A percentile compares a stretch with the other conserved stretches of the same genome.
These are phyloP conservation scores for Fulica atra DNA, from an alignment of 2,113 vertebrate genomes.

Conservation along the genomic window DNA sequence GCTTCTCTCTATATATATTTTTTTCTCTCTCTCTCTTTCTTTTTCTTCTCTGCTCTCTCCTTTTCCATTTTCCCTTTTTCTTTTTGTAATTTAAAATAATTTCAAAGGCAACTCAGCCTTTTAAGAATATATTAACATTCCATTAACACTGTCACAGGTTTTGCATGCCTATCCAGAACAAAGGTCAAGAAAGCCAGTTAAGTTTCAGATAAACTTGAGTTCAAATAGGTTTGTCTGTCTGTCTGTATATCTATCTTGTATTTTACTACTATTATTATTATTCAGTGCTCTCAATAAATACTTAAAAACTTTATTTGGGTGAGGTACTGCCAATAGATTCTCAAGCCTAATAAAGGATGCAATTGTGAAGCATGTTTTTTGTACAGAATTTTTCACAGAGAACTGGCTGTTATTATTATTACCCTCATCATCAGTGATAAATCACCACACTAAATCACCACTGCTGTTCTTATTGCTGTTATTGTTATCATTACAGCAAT, in stretches of 20 bases:
- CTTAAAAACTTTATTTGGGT: background rate
- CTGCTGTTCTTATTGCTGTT: background rate
- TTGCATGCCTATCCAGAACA: constrained; percentile 26
- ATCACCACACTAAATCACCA: constrained; percentile 21
- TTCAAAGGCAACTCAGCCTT: constrained; percentile 54
- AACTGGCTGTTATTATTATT: constrained; percentile 21
- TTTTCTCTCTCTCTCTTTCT: background rate
- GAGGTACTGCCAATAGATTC: constrained; percentile 22
- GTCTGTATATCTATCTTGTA: no score
- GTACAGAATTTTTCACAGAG: background rate
- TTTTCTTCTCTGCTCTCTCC: background rate
- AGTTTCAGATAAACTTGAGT: constrained; percentile 45
- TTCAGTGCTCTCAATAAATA: background rate
- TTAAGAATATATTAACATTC: constrained; percentile 72
- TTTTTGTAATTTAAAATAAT: constrained; percentile 8
- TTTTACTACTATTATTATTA: background rate
- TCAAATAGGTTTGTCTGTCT: constrained; percentile 13
- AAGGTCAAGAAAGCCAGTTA: constrained; percentile 32
- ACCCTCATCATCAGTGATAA: constrained; percentile 9
- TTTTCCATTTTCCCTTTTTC: background rate
- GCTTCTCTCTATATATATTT: background rate
- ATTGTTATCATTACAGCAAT: constrained; percentile 27
- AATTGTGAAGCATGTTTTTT: background rate
- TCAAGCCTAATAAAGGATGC: background rate
- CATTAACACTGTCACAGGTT: constrained; percentile 55